Base-by-base conservation (phyloP, 2,113 vertebrate genomes). In the Pelobates fuscus region DNA sequence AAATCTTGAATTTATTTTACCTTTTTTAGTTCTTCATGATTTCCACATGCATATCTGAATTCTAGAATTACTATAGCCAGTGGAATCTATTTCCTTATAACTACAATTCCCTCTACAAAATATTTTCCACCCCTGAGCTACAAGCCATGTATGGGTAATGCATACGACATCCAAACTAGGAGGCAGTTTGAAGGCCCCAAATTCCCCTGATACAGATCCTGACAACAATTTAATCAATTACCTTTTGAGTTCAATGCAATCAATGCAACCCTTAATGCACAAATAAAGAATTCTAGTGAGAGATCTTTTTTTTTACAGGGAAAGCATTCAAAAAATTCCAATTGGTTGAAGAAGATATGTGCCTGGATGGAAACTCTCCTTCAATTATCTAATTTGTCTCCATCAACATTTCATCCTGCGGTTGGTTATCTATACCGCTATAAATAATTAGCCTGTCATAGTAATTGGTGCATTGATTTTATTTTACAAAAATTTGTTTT, bases 191-290 rank as follows among this genome's bases (percentile, higher is more conserved):
- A 32, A 72, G 59, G 43, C 20, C 44, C 32, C 61, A 11, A 30
- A 71, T 72, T 72, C 70, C 70, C 70, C 15, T 49, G 70, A 23
- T 54, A 63, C 70, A 72, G 59, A 52, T 72, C 60, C 60, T 54
- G 59, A 63, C 61, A 72, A 63, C 59, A 63, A 63, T 72, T 52
- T 64, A 62, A 72, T 72, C 70, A 72, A 72, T 74, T 74, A 57
- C 71, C 49, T 26, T n/a, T 74, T 57, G 21, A 74, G 71, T 74
- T 61, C 71, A 74, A 65, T 64, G 49, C 60, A 74, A 65, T 74
- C 29, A 74, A 74, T 74, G 71, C 65, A 65, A 65, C 59, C 70
- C 43, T 72, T 72, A 72, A 72, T 72, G 59, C 70, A 72, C 26
- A 63, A 72, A 72, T 72, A 64, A 74, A 74, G 30, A 44, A 57